Evolutionary conservation across 2,888 invertebrate species (phyloP).

Genomic region (Fissipunctia ypsillon): DNA sequence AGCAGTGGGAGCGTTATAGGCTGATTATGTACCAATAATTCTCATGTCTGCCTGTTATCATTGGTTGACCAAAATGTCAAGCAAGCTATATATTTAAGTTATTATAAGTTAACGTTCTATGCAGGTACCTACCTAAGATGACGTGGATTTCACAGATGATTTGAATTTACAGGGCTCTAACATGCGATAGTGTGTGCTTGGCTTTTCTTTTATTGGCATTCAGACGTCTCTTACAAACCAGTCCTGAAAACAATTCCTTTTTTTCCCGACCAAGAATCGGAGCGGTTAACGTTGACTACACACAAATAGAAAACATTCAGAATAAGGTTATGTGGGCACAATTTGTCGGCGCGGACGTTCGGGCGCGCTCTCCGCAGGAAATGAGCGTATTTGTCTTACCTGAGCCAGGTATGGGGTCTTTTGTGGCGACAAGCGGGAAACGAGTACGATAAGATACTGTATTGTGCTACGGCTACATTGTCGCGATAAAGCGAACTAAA

Average conservation of each 20-base stretch:
- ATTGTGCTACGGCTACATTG: no score
- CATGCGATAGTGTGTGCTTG: neutral
- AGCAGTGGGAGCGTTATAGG: no score
- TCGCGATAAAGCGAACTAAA: no score
- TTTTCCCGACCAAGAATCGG: neutral
- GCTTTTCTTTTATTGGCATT: no score
- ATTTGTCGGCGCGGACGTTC: conserved; percentile 87
- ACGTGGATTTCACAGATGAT: neutral
- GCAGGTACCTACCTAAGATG: neutral
- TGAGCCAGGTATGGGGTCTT: conserved; percentile 68
- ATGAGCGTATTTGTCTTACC: conserved; percentile 90
- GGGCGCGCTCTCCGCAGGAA: conserved; percentile 85
- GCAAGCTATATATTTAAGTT: no score
- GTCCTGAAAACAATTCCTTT: neutral
- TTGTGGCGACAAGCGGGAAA: conserved; percentile 58
- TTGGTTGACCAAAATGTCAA: no score
- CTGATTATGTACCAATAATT: no score
- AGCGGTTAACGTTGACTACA: neutral
- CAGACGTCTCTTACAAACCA: neutral
- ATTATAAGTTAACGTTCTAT: no score
- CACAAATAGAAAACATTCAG: conserved; percentile 57
- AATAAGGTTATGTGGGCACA: conserved; percentile 79
- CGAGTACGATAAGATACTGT: neutral
- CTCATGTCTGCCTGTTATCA: neutral
- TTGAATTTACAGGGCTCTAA: neutral